Evolutionary conservation across 2,888 invertebrate species (phyloP).

Genomic region (Drosophila helvetica): DNA sequence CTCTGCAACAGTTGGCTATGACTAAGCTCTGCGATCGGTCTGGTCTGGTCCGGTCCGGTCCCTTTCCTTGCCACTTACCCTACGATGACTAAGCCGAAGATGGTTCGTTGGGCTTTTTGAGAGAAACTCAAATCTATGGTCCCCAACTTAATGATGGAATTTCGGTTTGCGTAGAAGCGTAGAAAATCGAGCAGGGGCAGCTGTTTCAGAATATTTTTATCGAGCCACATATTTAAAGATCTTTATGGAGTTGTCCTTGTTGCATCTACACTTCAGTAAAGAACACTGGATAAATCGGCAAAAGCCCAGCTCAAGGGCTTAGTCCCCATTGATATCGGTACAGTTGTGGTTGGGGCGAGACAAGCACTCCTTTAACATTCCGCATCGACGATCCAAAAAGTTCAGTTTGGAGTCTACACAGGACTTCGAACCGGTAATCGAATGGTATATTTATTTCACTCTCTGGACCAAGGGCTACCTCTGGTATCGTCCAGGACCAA

Average conservation of each 20-base stretch:
- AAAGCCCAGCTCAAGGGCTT: conserved; percentile 35
- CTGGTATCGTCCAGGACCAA: no score
- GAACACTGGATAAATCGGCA: conserved; percentile 38
- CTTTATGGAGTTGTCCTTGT: conserved; percentile 41
- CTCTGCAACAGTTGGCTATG: neutral
- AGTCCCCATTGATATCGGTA: conserved; percentile 27
- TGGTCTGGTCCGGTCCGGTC: no score
- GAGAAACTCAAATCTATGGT: neutral
- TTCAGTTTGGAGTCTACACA: conserved; percentile 48
- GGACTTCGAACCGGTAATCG: no score
- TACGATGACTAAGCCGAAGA: conserved; percentile 49
- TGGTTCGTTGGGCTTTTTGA: neutral
- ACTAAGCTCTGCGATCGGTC: conserved; percentile 35
- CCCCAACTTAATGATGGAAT: no score
- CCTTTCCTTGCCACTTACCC: neutral
- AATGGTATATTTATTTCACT: no score
- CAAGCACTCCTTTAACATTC: conserved; percentile 31
- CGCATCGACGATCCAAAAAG: conserved; percentile 41
- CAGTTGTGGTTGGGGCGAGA: conserved; percentile 50
- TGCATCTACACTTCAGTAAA: conserved; percentile 36
- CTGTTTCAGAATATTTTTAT: conserved; percentile 35
- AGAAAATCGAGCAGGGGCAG: conserved; percentile 54
- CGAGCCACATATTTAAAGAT: conserved; percentile 39
- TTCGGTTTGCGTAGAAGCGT: conserved; percentile 3
- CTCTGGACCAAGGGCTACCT: no score